Base-by-base conservation (phyloP, 2,113 vertebrate species). In the Pangasianodon hypophthalmus region DNA sequence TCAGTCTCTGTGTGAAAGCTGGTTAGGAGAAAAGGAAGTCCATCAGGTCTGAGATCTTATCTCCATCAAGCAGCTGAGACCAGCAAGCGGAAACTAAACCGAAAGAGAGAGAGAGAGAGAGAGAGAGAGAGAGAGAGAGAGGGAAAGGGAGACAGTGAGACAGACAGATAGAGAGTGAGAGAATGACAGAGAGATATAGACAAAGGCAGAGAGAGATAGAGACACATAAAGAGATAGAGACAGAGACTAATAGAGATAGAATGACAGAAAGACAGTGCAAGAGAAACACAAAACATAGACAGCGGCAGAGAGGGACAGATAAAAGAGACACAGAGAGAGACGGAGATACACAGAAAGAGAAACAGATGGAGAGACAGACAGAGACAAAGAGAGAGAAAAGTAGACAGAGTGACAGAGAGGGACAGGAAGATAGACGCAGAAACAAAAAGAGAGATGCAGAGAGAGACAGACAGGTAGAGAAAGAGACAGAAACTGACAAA, bases 1-100 rank as follows among this genome's bases (percentile, higher is more conserved):
- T 93, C 91, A 93, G 93, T 94, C 93, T 94, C 93, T 94, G 95
- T 92, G 93, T 94, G 93, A 92, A 91, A 91, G 90, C 89, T 95
- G 95, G 91, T 94, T 93, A 95, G 92, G 94, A 89, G 69, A 87
- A 94, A 94, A 96, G 96, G 96, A 96, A 97, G 96, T 95, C 94
- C 94, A 95, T 91, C 92, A 93, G 93, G 87, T 92, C 85, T 91
- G 93, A 96, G 96, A 96, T 96, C 93, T 95, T 96, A 96, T 96
- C 96, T 95, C 88, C 90, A 92, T 82, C 92, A 91, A 95, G 89
- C 96, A 96, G 96, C 95, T 96, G 0, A 94, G 94, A 95, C 95
- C 95, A 95, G 94, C 95, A 96, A 96, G 93, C 92, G 91, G 94
- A 94, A 92, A 85, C 84, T 88, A 0, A 84, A 0, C 79, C 56